These are phyloP conservation scores for Drosophila nr. perissopoda DNA, from an alignment of 2,888 invertebrate species.

Conservation along the genomic window DNA sequence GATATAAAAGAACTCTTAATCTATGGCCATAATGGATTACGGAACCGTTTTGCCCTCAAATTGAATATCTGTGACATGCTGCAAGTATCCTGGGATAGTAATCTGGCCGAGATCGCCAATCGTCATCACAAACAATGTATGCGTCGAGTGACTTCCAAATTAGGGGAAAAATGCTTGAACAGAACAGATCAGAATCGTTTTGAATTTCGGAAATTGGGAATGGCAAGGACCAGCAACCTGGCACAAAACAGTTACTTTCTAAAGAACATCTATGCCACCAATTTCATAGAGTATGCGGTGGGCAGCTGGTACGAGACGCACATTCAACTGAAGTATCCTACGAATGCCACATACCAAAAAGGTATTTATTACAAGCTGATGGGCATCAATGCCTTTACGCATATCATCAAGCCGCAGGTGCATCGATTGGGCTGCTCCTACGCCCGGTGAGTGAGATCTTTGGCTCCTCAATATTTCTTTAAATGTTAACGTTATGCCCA, in stretches of 20 bases:
- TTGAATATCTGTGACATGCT: conserved; percentile 37
- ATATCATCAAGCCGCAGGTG: conserved; percentile 22
- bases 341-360: fast-evolving
- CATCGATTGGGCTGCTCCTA: conserved; percentile 42
- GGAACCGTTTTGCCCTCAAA: conserved; percentile 40
- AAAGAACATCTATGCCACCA: conserved; percentile 8
- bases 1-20: not conserved
- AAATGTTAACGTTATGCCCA: not conserved
- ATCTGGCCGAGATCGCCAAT: conserved; percentile 36
- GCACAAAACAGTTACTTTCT: conserved; percentile 20
- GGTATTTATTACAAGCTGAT: not conserved
- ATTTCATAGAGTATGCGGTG: conserved; percentile 21
- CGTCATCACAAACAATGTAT: conserved; percentile 18
- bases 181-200: not conserved
- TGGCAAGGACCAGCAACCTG: not conserved
- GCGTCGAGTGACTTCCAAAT: not conserved
- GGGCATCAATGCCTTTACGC: conserved; percentile 30
- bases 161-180: not conserved
- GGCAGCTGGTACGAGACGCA: conserved; percentile 44
- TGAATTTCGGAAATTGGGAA: not conserved
- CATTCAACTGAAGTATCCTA: conserved; percentile 2
- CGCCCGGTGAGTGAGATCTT: conserved; percentile 27
- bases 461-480: not conserved
- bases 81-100: conserved; percentile 22
- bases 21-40: conserved; percentile 48